Conservation (phyloP, 2,797 vertebrate species). For the Malacoraja senta region DNA sequence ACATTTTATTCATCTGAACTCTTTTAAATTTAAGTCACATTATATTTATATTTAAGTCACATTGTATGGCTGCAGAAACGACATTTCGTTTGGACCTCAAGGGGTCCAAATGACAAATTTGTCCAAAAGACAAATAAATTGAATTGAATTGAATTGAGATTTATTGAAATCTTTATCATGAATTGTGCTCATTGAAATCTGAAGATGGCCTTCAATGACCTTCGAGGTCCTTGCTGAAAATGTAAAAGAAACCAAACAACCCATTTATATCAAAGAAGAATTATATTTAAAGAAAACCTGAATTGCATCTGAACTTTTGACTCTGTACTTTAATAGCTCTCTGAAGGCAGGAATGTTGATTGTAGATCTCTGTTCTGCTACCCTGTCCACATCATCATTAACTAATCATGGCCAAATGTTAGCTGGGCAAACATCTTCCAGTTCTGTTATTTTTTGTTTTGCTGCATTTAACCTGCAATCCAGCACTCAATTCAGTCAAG, state of each 20-base stretch:
- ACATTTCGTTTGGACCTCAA: no score
- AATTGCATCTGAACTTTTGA: neutral
- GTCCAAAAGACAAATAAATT: no score
- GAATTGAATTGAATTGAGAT: no score
- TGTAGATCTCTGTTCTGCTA: neutral
- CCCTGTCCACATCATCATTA: slow-evolving; percentile 1
- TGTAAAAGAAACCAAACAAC: neutral
- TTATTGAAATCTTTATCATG: neutral
- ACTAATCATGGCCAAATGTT: neutral
- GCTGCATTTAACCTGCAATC: neutral
- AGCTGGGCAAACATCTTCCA: neutral
- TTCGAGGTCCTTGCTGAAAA: neutral
- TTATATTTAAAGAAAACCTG: neutral
- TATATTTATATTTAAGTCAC: no score
- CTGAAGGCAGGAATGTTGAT: neutral
- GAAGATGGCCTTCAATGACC: neutral
- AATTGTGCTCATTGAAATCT: neutral
- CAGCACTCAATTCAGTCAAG: neutral
- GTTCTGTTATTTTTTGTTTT: neutral
- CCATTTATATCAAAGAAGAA: neutral
- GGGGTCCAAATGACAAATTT: no score
- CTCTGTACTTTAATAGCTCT: neutral
- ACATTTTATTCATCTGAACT: neutral
- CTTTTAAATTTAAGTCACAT: neutral
- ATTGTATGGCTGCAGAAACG: no score